phyloP scores from a whole-genome alignment of 2,113 vertebrate genomes.

The Blennius ocellaris region DNA sequence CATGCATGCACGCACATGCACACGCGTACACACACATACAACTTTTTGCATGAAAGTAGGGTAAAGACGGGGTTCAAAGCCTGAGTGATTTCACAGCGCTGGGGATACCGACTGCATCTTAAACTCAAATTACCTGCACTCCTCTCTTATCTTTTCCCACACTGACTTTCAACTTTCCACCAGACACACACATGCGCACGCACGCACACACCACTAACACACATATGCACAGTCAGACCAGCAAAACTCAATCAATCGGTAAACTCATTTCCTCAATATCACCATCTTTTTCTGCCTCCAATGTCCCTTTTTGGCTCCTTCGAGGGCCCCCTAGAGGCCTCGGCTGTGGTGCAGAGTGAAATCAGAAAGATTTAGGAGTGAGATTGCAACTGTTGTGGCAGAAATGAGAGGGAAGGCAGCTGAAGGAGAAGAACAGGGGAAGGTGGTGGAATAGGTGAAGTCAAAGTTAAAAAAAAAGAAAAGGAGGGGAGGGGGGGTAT shows the following conservation, averaged over 20 bases:
- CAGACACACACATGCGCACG: neutral
- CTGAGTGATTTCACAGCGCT: constrained; percentile 49
- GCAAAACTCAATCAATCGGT: constrained; percentile 7
- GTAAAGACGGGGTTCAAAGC: constrained; percentile 59
- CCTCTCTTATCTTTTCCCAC: constrained; percentile 46
- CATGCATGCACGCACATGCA: constrained; percentile 6
- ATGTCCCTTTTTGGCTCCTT: neutral
- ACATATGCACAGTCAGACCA: constrained; percentile 3
- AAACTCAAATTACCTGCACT: constrained; percentile 50
- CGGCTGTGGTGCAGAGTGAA: neutral
- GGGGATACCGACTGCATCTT: constrained; percentile 49
- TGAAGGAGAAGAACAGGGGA: neutral
- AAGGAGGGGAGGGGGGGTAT: neutral
- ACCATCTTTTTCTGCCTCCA: neutral
- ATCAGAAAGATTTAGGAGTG: neutral
- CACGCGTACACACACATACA: neutral
- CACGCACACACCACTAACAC: neutral
- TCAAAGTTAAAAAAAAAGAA: neutral
- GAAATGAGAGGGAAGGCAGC: neutral
- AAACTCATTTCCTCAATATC: constrained; percentile 13
- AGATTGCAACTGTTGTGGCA: neutral
- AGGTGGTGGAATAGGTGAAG: too few species aligned
- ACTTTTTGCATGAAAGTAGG: constrained; percentile 43
- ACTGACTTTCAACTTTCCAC: constrained; percentile 15
- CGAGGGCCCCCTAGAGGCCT: neutral